These are phyloP conservation scores for Hydraecia micacea DNA, from an alignment of 2,888 invertebrate genomes.

Conservation along the genomic window DNA sequence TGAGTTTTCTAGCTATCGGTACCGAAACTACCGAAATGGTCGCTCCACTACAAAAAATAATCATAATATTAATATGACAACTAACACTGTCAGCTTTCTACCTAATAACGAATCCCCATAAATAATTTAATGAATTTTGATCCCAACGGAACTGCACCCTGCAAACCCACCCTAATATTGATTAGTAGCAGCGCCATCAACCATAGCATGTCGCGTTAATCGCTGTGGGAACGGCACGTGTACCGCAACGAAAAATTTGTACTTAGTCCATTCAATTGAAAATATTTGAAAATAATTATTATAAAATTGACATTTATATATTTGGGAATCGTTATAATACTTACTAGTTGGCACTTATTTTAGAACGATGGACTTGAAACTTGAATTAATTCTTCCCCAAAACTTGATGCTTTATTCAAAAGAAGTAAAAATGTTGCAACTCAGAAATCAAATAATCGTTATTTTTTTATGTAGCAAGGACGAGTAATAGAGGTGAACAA, in stretches of 20 bases:
- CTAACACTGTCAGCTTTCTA: not conserved
- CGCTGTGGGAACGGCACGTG: constrained; percentile 42
- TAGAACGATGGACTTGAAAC: not conserved
- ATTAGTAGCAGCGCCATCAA: constrained; percentile 55
- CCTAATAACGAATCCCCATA: constrained; percentile 10
- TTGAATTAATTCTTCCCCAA: not conserved
- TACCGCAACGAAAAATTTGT: constrained; percentile 28
- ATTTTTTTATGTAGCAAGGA: constrained; percentile 2
- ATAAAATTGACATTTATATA: not conserved
- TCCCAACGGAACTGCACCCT: constrained; percentile 58
- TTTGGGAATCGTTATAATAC: not conserved
- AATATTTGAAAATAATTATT: constrained; percentile 31
- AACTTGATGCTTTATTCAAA: not conserved
- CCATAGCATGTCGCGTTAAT: constrained; percentile 56
- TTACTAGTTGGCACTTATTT: not conserved
- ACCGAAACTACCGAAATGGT: not conserved
- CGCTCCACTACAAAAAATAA: not conserved
- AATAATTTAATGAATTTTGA: constrained; percentile 42
- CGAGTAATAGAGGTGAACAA: not conserved
- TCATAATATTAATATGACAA: not conserved
- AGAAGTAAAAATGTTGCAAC: not conserved
- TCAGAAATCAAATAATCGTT: not conserved
- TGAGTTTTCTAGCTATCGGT: not conserved
- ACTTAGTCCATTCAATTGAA: constrained; percentile 20
- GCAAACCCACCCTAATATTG: constrained; percentile 58